Base-by-base conservation (phyloP, 2,797 vertebrate species). In the Acanthopagrus latus region DNA sequence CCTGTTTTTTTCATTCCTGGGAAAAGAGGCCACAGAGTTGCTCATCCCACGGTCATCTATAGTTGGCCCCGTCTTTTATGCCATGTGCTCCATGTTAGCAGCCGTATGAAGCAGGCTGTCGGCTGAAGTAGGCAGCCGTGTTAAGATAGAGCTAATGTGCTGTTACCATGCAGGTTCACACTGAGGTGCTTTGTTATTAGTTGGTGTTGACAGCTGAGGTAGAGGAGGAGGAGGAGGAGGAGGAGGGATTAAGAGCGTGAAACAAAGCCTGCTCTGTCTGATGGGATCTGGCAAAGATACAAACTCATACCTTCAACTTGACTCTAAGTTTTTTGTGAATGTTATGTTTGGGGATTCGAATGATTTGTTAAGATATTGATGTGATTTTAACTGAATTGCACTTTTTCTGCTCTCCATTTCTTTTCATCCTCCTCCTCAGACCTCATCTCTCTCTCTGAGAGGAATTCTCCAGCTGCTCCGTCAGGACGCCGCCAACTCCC, bases 401-500 rank as follows among this genome's bases (percentile, higher is more conserved):
- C 13, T 57, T 46, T 46, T 63, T 14, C 13, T 17, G 16, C 23
- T 43, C 16, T 57, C 23, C 16, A 5, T 50, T 50, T 27, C 16
- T 62, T 17, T 8, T 3, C 41, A 7, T 7, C 2, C 23, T 63
- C 21, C 29, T 44, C 21, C n/a, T 54, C 88, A 96, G 95, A 88
- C 94, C 2, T 94, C 93, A 2, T 89, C 95, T 51, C 93, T 96
- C 3, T 95, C 95, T 69, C 89, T 96, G 85, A 89, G 95, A 82
- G 95, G 95, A 50, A 94, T 96, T 23, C 94, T 96, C 20, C 95
- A 96, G 91, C 95, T 96, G 21, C 94, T 96, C 55, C 93, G 95
- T 3, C 95, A 96, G 83, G 95, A 96, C 46, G 91, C 94, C 0
- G 87, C 82, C 74, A 89, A 71, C 83, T 93, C 95, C 23, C 92